phyloP scores from a whole-genome alignment of 2,113 vertebrate genomes.

The Furnarius figulus region DNA sequence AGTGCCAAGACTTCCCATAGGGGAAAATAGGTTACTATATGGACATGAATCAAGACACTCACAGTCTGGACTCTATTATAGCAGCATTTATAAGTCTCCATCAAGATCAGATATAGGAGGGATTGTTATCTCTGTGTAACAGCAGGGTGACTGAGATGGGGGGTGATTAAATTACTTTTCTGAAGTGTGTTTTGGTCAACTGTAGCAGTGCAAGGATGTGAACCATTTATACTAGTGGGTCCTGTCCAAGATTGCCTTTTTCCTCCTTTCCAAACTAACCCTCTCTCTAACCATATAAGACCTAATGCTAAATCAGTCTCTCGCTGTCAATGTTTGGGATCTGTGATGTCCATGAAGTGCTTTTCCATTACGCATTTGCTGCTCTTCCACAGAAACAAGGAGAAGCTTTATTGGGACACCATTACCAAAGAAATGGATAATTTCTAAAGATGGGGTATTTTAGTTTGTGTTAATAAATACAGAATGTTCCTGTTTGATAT shows the following conservation, averaged over 20 bases:
- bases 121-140: not conserved
- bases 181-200: not conserved
- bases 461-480: conserved; percentile 12
- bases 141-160: not conserved
- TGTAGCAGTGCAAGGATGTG: not conserved
- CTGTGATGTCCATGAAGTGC: not conserved
- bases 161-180: not conserved
- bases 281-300: not conserved
- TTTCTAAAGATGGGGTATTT: conserved; percentile 25
- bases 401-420: not conserved
- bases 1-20: not conserved
- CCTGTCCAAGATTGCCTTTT: not conserved
- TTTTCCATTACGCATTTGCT: conserved; percentile 18
- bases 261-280: not conserved
- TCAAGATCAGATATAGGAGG: not conserved
- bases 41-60: not conserved
- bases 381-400: not conserved
- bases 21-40: not conserved
- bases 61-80: not conserved
- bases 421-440: not conserved
- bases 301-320: not conserved
- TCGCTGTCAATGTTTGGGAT: not conserved
- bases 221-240: not conserved
- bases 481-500: not conserved
- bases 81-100: not conserved